Evolutionary conservation across 2,797 vertebrate species (phyloP), one percentile per base, ranked within the genome.

Genomic region (Takifugu ocellatus): DNA sequence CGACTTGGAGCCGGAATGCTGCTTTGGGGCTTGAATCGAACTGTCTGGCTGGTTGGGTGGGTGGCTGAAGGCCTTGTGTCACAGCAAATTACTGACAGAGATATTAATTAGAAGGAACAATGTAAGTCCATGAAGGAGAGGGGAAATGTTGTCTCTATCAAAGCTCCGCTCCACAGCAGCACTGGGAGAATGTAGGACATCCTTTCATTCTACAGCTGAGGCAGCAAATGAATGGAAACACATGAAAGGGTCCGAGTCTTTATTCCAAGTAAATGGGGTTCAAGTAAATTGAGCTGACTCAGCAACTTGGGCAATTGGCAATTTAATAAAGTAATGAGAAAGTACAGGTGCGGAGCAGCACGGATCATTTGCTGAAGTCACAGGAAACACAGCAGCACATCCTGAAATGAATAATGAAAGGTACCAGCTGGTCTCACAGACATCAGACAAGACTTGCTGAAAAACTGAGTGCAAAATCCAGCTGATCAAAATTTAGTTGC

Each of bases 101-200:
- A 90, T 78, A 81, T 87, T 90, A 90, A 92, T 90, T 87, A 86
- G 78, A 89, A 72, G 76, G 73, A 84, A 86, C 80, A 66, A 87
- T 84, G 81, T 68, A 84, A 81, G 88, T 87, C 77, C 74, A 84
- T 82, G 84, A 83, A 85, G 68, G 70, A 75, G 72, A 65, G 83
- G 76, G 77, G 67, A 69, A 81, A 78, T 62, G 82, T 82, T 77
- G 75, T 82, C 79, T 79, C 74, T 62, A 67, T 70, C 72, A 65
- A 74, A 81, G 67, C 58, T 45, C 51, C 26, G 31, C 53, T 63
- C 24, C 56, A 45, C 36, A 59, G 63, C 51, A 61, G 54, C 49
- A 24, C 31, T 5, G 36, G 60, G 44, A 65, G 67, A 81, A 89
- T 82, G 79, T 88, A 85, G 87, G 88, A 61, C 87, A 81, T 50